These are phyloP conservation scores for Artibeus lituratus DNA, from an alignment of 2,797 vertebrate genomes.

Conservation along the genomic window DNA sequence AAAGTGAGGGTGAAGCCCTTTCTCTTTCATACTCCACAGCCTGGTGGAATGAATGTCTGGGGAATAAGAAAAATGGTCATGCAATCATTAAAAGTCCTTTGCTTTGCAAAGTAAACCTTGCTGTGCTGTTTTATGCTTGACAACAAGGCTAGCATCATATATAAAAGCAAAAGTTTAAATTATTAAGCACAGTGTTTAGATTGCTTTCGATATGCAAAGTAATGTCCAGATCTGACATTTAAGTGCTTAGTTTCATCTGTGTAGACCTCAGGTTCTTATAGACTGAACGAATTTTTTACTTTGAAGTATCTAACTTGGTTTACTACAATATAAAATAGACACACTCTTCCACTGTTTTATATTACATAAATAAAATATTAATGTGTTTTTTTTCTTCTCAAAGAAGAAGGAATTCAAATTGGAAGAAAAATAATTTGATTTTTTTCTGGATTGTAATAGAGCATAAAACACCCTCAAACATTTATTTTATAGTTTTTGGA, in stretches of 20 bases:
- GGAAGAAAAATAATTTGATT: not conserved
- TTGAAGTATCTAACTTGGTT: not conserved
- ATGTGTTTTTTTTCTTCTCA: not conserved
- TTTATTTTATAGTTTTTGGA: conserved; percentile 7
- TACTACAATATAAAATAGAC: not conserved
- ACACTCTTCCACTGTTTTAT: not conserved
- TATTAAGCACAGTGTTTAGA: conserved; percentile 28
- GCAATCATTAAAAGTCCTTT: not conserved
- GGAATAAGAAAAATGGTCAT: not conserved
- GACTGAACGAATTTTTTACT: conserved; percentile 1
- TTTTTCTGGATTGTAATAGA: conserved; percentile 10
- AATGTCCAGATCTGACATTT: not conserved
- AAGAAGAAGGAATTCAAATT: not conserved
- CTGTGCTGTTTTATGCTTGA: conserved; percentile 1
- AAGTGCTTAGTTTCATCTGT: not conserved
- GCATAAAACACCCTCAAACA: not conserved
- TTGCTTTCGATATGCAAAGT: conserved; percentile 37
- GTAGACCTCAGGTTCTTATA: not conserved
- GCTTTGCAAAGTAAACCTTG: conserved; percentile 42
- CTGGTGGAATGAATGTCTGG: not conserved
- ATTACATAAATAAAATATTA: not conserved
- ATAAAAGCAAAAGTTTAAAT: conserved; percentile 30
- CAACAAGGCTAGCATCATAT: not conserved
- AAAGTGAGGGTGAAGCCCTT: not conserved
- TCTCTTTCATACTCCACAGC: not conserved